A percentile compares a stretch with the other conserved stretches of the same genome.
Conservation (phyloP, 2,888 invertebrate genomes). For the Phytoseiulus persimilis region DNA sequence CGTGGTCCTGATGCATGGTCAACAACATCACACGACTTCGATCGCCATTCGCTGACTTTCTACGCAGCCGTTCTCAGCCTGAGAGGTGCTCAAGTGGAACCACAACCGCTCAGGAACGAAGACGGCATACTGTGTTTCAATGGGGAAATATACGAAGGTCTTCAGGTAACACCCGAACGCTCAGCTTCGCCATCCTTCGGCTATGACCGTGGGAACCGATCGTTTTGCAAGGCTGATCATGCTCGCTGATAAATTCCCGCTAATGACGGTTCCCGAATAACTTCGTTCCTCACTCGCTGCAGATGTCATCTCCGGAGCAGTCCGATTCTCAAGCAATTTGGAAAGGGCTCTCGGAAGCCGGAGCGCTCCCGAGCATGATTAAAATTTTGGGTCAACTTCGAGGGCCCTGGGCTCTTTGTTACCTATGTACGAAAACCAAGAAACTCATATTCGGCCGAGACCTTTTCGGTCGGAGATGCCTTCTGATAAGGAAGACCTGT, state of each 20-base stretch:
- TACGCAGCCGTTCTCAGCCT: neutral
- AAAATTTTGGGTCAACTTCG: neutral
- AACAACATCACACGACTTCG: neutral
- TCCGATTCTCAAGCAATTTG: neutral
- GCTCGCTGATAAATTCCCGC: too few relatives aligned
- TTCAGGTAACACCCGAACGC: neutral
- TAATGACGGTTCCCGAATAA: too few relatives aligned
- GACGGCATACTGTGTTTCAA: slow-evolving; percentile 14
- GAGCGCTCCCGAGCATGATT: neutral
- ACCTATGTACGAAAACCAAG: neutral
- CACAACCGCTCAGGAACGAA: neutral
- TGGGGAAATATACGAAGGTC: slow-evolving; percentile 22
- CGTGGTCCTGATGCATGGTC: slow-evolving; percentile 6
- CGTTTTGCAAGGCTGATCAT: too few relatives aligned
- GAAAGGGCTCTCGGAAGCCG: neutral
- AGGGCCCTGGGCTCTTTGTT: slow-evolving; percentile 10
- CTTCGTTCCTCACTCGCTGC: too few relatives aligned
- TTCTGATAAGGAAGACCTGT: neutral
- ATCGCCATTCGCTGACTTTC: neutral
- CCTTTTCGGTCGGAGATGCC: slow-evolving; percentile 14
- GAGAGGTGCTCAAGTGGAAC: neutral
- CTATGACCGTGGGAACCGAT: too few relatives aligned
- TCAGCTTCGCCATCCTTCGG: too few relatives aligned
- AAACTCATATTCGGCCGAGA: slow-evolving; percentile 12
- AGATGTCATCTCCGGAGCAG: neutral